Conservation (phyloP, 30 jellyfish, hydroid and myxozoan genomes). For the Aurelia aurita complex sp. Pacific region DNA sequence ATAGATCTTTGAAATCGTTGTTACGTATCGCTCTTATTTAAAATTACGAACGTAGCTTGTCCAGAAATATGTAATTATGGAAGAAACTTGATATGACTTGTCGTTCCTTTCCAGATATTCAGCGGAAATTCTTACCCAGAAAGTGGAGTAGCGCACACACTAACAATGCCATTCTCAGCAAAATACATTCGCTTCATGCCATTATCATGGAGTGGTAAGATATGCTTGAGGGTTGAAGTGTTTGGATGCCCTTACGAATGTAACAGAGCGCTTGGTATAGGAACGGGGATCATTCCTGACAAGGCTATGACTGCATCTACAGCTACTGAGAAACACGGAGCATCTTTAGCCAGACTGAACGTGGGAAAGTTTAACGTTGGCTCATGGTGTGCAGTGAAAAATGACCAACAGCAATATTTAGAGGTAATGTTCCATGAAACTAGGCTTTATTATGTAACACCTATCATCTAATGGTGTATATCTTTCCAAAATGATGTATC, state of each 20-base stretch:
- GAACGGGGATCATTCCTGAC: constrained; percentile 43
- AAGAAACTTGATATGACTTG: not conserved
- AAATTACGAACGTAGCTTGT: too few species aligned
- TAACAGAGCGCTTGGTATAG: constrained; percentile 75
- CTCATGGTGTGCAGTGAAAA: constrained; percentile 86
- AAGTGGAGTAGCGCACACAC: constrained; percentile 43
- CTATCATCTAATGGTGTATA: too few species aligned
- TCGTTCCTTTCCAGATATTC: constrained; percentile 47
- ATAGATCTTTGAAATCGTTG: too few species aligned
- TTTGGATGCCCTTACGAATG: constrained; percentile 93
- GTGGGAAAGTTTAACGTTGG: constrained; percentile 59
- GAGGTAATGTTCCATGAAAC: constrained; percentile 42
- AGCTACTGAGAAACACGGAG: constrained; percentile 27
- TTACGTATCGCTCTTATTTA: too few species aligned
- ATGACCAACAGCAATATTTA: constrained; percentile 68
- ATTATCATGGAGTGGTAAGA: constrained; percentile 49
- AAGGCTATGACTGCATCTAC: constrained; percentile 80
- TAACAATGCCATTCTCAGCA: constrained; percentile 64
- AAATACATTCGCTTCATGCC: constrained; percentile 81
- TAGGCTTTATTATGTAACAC: too few species aligned
- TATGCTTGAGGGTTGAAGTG: constrained; percentile 88
- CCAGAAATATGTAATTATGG: too few species aligned
- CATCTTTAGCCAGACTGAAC: constrained; percentile 80
- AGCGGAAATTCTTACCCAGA: constrained; percentile 53
- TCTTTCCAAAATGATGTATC: too few species aligned